Evolutionary conservation across 2,888 invertebrate genomes (phyloP), one percentile per base, ranked within the genome.

Genomic region (Amorpha juglandis): DNA sequence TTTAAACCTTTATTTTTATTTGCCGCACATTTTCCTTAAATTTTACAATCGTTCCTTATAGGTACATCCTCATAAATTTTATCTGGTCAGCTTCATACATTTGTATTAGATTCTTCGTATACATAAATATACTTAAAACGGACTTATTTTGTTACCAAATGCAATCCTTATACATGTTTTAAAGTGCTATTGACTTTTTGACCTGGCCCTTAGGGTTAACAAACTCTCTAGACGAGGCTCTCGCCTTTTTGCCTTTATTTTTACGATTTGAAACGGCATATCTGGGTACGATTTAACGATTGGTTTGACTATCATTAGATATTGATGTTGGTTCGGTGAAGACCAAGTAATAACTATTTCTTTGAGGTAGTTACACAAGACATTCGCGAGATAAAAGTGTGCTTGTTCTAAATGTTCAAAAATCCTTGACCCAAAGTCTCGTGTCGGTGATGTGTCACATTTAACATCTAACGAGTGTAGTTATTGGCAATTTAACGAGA

Each of bases 361-460:
- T 12, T 45, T 9, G 21, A 62, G 45, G 21, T 1, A 27, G 27
- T 8, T 45, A 45, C 14, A 8, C 9, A 62, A 62, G 12, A 62
- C 21, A 62, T 62, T 62, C 14, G 12, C 6, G n/a, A 47, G n/a
- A 47, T 63, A 63, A 47, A 64, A 53, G 42, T 52, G 45, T 42
- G 53, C 53, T 53, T 65, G 73, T 73, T 77, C 74, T 77, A 76
- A 78, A 77, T 76, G 71, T 70, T 70, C 71, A 65, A 70, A 69
- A 71, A 79, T 78, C 85, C 86, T 84, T 86, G 86, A 83, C 84
- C 86, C 74, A 82, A 27, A 79, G 68, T 53, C 66, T 52, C 42
- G 70, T 66, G 68, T 67, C 71, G 67, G 71, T 68, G 71, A 74
- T 73, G 72, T 70, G 74, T 72, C 75, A 77, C 75, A 74, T 67